Base-by-base conservation (phyloP, 37 sponge, comb jelly and placozoan species). In the Haliclona indistincta region DNA sequence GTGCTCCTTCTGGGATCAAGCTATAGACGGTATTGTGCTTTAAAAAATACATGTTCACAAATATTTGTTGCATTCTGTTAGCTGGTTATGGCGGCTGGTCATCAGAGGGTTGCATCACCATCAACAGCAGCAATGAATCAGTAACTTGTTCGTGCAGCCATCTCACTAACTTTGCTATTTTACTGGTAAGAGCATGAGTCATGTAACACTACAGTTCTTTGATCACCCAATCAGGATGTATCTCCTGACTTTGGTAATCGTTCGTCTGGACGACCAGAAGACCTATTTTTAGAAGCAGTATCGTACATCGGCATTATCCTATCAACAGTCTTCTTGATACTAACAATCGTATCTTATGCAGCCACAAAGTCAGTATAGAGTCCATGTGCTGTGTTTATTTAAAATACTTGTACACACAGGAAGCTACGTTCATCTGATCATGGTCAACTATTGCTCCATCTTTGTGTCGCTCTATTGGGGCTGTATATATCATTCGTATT, bases 321-420 rank as follows among this genome's bases (percentile, higher is more conserved):
- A 4, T 89, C 89, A 2, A 53, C 79, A 0, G 23, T 89, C 4
- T 73, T 62, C 43, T 75, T 89, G 13, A 10, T 69, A 0, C n/a
- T 70, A 15, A 56, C 78, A 37, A 62, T 89, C 38, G 10, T 83
- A 10, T 67, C 84, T 0, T 79, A 75, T 44, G n/a, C 79, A 23
- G 39, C 20, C 38, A 64, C 69, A 52, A 88, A 82, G 89, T 88
- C 40, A 88, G 89, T 56, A n/a, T n/a, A n/a, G n/a, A n/a, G n/a
- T n/a, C n/a, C n/a, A n/a, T n/a, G n/a, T 29, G 51, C 54, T 71
- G 5, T 71, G 23, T 33, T 34, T 54, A 5, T 6, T 23, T 53
- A 23, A n/a, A n/a, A n/a, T n/a, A n/a, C n/a, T 73, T 33, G 19
- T 66, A 17, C 66, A 43, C 60, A 3, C 43, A 89, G 89, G 76